A percentile compares a stretch with the other conserved stretches of the same genome.
phyloP scores from a whole-genome alignment of 2,797 vertebrate species.

The Loriculus beryllinus region DNA sequence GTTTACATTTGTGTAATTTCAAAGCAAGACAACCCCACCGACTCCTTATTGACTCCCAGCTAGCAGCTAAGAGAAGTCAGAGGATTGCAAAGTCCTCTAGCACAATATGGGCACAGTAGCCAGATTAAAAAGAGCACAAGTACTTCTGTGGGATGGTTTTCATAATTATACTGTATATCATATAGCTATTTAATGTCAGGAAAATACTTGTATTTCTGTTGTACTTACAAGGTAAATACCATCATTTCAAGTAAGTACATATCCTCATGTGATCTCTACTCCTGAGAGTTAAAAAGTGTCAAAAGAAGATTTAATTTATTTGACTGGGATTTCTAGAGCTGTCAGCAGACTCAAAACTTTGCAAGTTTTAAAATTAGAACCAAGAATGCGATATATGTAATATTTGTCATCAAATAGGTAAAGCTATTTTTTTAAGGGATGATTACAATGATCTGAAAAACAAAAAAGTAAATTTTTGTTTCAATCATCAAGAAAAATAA shows the following conservation, averaged over 20 bases:
- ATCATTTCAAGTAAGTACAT: not conserved
- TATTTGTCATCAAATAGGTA: not conserved
- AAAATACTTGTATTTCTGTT: not conserved
- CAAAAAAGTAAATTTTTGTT: not conserved
- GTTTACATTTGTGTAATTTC: not conserved
- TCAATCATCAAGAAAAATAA: not conserved
- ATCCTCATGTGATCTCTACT: not conserved
- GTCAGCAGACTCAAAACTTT: not conserved
- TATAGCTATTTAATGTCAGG: not conserved
- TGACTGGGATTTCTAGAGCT: not conserved
- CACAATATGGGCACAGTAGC: not conserved
- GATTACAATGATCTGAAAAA: not conserved
- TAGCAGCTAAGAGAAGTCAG: not conserved
- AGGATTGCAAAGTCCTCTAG: not conserved
- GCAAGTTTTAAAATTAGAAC: not conserved
- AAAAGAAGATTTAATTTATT: not conserved
- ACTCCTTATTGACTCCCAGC: not conserved
- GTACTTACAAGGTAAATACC: not conserved
- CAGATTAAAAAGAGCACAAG: not conserved
- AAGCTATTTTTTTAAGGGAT: not conserved
- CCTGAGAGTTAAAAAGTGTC: not conserved
- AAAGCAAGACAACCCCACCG: not conserved
- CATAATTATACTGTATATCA: not conserved
- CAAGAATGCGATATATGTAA: not conserved
- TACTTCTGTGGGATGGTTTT: not conserved